Evolutionary conservation across 2,888 invertebrate species (phyloP).

Genomic region (Dicycla oo): DNA sequence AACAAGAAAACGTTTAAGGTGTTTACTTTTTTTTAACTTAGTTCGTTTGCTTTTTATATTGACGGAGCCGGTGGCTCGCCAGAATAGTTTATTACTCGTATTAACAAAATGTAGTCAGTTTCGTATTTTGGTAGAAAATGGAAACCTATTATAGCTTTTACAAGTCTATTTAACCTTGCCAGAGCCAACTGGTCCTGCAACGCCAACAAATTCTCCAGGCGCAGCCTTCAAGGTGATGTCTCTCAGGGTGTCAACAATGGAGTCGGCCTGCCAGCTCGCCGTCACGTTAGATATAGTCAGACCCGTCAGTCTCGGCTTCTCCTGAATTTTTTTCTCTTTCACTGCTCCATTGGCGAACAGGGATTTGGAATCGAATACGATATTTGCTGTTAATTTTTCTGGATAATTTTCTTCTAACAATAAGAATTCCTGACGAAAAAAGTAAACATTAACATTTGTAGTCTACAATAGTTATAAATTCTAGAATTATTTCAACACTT

Average conservation of each 20-base stretch:
- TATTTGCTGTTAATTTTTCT: conserved; percentile 60
- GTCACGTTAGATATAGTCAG: conserved; percentile 83
- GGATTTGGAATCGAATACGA: conserved; percentile 36
- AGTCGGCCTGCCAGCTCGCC: conserved; percentile 81
- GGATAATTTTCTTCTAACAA: conserved; percentile 81
- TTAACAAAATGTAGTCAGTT: background rate
- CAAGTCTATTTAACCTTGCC: conserved; percentile 91
- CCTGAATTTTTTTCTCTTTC: conserved; percentile 34
- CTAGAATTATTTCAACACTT: background rate
- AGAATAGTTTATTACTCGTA: background rate
- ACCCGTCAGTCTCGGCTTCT: conserved; percentile 66
- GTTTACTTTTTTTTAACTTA: background rate
- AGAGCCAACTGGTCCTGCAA: conserved; percentile 94
- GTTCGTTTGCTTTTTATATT: background rate
- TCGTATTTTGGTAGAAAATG: background rate
- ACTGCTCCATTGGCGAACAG: conserved; percentile 33
- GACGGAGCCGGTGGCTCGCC: too few relatives aligned
- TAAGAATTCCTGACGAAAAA: conserved; percentile 80
- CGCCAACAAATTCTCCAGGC: conserved; percentile 91
- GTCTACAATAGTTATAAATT: background rate
- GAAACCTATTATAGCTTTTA: background rate
- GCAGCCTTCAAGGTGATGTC: conserved; percentile 86
- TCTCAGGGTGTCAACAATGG: conserved; percentile 88
- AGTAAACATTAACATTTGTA: background rate
- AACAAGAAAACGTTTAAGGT: background rate